Base-by-base conservation (phyloP, 2,113 vertebrate genomes). In the Sialia sialis region DNA sequence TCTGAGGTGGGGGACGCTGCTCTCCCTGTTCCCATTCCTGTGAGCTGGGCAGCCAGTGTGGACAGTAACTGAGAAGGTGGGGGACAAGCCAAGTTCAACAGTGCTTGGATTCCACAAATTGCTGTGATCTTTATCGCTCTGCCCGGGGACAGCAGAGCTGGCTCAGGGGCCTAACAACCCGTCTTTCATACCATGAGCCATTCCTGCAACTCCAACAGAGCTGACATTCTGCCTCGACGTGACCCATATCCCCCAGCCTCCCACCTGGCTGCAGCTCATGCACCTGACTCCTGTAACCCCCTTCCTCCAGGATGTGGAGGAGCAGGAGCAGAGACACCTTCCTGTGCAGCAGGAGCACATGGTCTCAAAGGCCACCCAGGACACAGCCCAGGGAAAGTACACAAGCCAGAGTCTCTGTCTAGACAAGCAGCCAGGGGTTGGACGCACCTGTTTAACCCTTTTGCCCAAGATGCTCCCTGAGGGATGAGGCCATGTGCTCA, bases 51-150 rank as follows among this genome's bases (percentile, higher is more conserved):
- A 7, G 49, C 46, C 34, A 51, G 51, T 8, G 11, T 1, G 0
- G 49, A 90, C 6, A 18, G 87, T 80, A 95, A 95, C 59, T 36
- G 92, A 96, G 93, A 87, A 77, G 87, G 76, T 43, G 29, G 10
- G 11, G 62, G 56, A 90, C 75, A 83, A 82, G 89, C 85, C 94
- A 94, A 94, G 36, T 75, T 78, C 92, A 95, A 84, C 92, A 94
- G 82, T 0, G 16, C 73, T 73, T 43, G 75, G 87, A 95, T 97
- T 97, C 94, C 94, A 92, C 10, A 59, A 60, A 95, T 66, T 75
- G 79, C 89, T 87, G 76, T 5, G 10, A 93, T 90, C 67, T 52
- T 76, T 79, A 92, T 72, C 46, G 0, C 58, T 51, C 88, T 84
- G 67, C 54, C 43, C 2, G 0, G 22, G 48, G 67, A 87, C 70